Evolutionary conservation across 2,113 vertebrate species (phyloP), one percentile per base, ranked within the genome.

Genomic region (Myotis yumanensis): DNA sequence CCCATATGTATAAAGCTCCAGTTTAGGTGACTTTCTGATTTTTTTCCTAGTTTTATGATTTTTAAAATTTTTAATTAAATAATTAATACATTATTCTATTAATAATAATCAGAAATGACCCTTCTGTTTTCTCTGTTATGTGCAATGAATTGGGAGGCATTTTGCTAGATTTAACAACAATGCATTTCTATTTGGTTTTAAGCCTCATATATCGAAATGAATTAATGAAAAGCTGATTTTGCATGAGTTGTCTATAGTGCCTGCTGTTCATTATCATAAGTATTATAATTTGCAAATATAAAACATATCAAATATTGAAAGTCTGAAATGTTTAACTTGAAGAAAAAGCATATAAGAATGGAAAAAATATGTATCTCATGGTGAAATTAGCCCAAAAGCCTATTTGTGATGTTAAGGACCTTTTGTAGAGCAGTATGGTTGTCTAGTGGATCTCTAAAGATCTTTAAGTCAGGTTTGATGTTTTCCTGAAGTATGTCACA

Each of bases 141-240:
- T 89, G 68, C 76, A 73, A 40, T 86, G 35, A 46, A 1, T 9
- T 80, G 40, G 59, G 43, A 32, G 83, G 81, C 12, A 48, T 62
- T 90, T 83, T 79, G 40, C 11, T 75, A 40, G 48, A 51, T 88
- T 92, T 28, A 11, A 25, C 35, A 71, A 35, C 15, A 66, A 14
- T 82, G 7, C 3, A 37, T 76, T 89, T 75, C n/a, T 11, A 46
- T 20, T 92, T 92, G 22, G 46, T 82, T 93, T 93, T 93, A 90
- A 87, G 25, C 37, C n/a, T 76, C 17, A n/a, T 16, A 43, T 92
- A 73, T 16, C 76, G 35, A 62, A 57, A 72, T 92, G 25, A 80
- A 86, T 75, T 81, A 71, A 64, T 76, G 77, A 68, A 81, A 90
- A 93, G n/a, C 66, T 35, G 28, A 25, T 88, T 96, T 93, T 84